Evolutionary conservation across 64 coral and sea anemone species (phyloP), one percentile per base, ranked within the genome.

Genomic region (Dendrophyllia cribrosa): DNA sequence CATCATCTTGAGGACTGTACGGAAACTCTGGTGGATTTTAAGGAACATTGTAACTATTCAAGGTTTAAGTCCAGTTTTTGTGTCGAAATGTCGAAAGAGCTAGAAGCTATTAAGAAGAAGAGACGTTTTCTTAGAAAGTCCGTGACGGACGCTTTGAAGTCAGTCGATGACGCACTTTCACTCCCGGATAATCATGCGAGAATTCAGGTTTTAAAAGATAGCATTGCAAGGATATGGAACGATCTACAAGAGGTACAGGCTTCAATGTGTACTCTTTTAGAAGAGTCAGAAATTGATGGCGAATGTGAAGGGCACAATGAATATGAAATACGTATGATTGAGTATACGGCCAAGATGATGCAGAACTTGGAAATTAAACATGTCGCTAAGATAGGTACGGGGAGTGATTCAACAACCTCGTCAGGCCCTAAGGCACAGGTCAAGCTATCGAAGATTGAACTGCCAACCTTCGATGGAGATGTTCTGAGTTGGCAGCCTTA

Each of bases 381-480:
- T 34, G 2, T 0, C 34, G n/a, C 34, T 34, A 34, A 34, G 55
- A 25, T 20, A 5, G 49, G 8, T 4, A 52, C 6, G 47, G 55
- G 26, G 6, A 58, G 75, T 53, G 22, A 34, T 53, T 19, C 11
- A n/a, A n/a, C 63, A 13, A 24, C n/a, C 1, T 56, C 53, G 53
- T 64, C 26, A 45, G 19, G 47, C 51, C 15, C 25, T 65, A 55
- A 83, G 51, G 63, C 45, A 62, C 58, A 65, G 64, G 79, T 83
- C 16, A 83, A 83, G 16, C 79, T 83, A 50, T 58, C 79, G 4
- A 83, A 83, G 59, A 78, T 51, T 78, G 75, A 78, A 22, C 55
- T 78, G 75, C 75, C 75, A 51, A 78, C 75, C 14, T 78, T 64
- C 43, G 63, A 63, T 56, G 79, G 58, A 5, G 44, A 83, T 50